Conservation (phyloP, 2,797 vertebrate species). For the Clangula hyemalis region DNA sequence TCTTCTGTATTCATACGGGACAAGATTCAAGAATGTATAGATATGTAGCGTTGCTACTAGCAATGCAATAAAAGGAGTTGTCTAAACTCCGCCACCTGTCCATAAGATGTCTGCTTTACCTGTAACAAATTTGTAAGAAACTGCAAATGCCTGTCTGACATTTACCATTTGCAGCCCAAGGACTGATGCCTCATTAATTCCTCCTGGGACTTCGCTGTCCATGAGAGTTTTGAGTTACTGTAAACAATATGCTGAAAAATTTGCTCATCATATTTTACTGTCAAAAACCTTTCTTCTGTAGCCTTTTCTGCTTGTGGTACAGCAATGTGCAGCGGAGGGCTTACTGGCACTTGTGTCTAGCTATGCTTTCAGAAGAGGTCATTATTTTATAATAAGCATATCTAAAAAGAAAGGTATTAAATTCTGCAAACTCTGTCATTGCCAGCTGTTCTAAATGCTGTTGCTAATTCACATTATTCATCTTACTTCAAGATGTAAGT, state of each 20-base stretch:
- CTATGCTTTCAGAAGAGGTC: conserved; percentile 13
- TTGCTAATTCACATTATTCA: conserved; percentile 59
- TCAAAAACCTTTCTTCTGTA: conserved; percentile 15
- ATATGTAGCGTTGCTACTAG: background rate
- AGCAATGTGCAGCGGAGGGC: background rate
- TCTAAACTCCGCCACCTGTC: background rate
- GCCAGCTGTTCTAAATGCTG: conserved; percentile 35
- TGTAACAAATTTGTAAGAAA: background rate
- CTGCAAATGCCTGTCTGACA: background rate
- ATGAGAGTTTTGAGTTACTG: background rate
- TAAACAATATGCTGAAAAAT: conserved; percentile 41
- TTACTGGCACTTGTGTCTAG: background rate
- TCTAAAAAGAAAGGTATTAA: conserved; percentile 54
- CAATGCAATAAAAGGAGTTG: background rate
- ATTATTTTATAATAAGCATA: conserved; percentile 56
- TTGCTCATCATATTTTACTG: background rate
- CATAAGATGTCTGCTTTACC: background rate
- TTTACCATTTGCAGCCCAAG: conserved; percentile 5
- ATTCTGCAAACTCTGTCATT: conserved; percentile 40
- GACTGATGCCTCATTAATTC: conserved; percentile 21
- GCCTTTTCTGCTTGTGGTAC: background rate
- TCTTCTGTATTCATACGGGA: background rate
- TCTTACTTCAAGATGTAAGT: conserved; percentile 53
- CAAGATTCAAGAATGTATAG: background rate
- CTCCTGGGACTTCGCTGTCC: background rate